Evolutionary conservation across 2,888 invertebrate genomes (phyloP), one percentile per base, ranked within the genome.

Genomic region (Willowsia nigromaculata): DNA sequence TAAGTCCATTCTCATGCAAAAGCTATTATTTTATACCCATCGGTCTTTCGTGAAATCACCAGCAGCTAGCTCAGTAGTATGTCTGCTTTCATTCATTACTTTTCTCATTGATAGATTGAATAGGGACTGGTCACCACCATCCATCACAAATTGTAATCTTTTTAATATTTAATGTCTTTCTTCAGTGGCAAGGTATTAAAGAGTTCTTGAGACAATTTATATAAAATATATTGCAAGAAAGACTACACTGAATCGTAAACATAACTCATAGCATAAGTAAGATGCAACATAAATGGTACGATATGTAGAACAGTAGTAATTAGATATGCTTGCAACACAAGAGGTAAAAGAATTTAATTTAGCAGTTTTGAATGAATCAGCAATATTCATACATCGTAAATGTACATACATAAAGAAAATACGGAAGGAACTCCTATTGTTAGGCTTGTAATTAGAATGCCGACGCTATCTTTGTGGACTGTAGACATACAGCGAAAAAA

Each of bases 31-130:
- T 40, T 47, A 30, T 82, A 62, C 82, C 62, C 47, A 43, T 65
- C 65, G 84, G 47, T 74, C 47, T 74, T 71, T 84, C 84, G 71
- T 84, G 71, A 74, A 84, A 74, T 71, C 50, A 71, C 84, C 84
- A 84, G 40, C 37, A 71, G 84, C 84, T 71, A 6, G 18, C 65
- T 33, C 74, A 27, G 47, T 50, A 74, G 74, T 50, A n/a, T 6
- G 30, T 27, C 47, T 50, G 13, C 25, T 74, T 74, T 27, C 74
- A 50, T 74, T 74, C 47, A 74, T 50, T 50, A 74, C 27, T 13
- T 30, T n/a, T 74, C 6, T 25, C 7, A n/a, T 37, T 7, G 68
- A 74, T 50, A 6, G 2, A 27, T 27, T 50, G 50, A 47, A 74
- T 27, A 4, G 27, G n/a, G 13, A 27, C 74, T 74, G 50, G 43